phyloP scores from a whole-genome alignment of 53 echinoderm and acorn worm genomes.

The Stichopus horrens region DNA sequence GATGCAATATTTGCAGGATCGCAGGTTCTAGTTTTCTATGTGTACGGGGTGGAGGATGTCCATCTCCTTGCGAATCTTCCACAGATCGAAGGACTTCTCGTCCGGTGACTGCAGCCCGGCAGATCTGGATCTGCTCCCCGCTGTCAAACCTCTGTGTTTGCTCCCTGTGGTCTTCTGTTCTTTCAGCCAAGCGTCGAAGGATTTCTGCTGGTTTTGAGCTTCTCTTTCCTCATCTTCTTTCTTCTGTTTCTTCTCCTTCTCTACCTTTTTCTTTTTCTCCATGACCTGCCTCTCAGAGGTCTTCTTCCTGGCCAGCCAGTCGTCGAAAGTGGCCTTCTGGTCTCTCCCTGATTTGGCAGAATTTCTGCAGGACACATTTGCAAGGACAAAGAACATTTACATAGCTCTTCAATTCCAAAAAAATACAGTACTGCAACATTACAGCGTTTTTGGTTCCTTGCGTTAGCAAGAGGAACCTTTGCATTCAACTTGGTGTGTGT shows the following conservation, averaged over 20 bases:
- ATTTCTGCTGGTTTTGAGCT: constrained; percentile 66
- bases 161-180: constrained; percentile 65
- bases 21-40: constrained; percentile 38
- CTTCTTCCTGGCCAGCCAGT: constrained; percentile 86
- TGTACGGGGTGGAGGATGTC: constrained; percentile 89
- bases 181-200: constrained; percentile 81
- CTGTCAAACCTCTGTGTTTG: constrained; percentile 35
- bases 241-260: constrained; percentile 68
- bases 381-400: not conserved
- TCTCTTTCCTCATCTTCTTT: constrained; percentile 86
- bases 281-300: constrained; percentile 68
- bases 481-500: too few species aligned
- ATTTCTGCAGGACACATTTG: not conserved
- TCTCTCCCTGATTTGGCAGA: constrained; percentile 49
- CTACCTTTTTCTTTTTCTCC: constrained; percentile 68
- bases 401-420: not conserved
- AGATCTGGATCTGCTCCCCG: constrained; percentile 55
- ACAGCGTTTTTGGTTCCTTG: too few species aligned
- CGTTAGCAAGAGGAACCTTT: too few species aligned
- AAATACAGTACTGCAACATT: too few species aligned
- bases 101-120: constrained; percentile 77
- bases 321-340: constrained; percentile 79
- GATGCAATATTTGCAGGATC: not conserved
- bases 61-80: constrained; percentile 97
- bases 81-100: constrained; percentile 80